Conservation (phyloP, 2,113 vertebrate species). For the Lamprotornis superbus region DNA sequence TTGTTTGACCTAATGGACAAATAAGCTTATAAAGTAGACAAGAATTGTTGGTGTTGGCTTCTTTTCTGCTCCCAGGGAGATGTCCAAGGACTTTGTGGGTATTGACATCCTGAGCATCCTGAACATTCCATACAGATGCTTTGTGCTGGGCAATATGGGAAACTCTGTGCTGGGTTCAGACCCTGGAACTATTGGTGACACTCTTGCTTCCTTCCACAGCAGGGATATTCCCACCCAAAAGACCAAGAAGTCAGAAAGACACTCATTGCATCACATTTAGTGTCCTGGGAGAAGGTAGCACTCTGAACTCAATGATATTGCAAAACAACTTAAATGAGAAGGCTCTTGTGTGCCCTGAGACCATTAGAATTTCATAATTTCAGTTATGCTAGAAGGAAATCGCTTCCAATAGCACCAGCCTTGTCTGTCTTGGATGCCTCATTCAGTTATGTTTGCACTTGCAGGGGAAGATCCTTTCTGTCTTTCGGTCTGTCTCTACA, state of each 20-base stretch:
- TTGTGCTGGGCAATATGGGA: neutral
- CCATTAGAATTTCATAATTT: neutral
- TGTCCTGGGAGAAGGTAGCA: neutral
- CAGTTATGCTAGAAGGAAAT: neutral
- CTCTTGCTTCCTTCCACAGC: rapidly evolving
- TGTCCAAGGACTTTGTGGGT: neutral
- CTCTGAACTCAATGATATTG: neutral
- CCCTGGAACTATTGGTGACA: neutral
- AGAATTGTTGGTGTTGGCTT: neutral
- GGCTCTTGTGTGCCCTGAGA: neutral
- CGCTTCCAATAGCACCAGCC: neutral
- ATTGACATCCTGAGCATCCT: neutral
- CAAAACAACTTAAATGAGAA: neutral
- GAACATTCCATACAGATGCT: neutral
- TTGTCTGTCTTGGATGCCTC: neutral
- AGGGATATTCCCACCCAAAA: neutral
- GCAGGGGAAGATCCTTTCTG: neutral
- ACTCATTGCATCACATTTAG: neutral
- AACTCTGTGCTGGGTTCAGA: neutral
- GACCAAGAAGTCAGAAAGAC: neutral
- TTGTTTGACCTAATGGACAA: neutral
- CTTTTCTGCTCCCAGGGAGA: neutral
- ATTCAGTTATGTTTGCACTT: neutral
- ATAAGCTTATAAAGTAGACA: neutral
- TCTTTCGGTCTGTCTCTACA: neutral